phyloP scores from a whole-genome alignment of 2,888 invertebrate species.

The Portevinia maculata region DNA sequence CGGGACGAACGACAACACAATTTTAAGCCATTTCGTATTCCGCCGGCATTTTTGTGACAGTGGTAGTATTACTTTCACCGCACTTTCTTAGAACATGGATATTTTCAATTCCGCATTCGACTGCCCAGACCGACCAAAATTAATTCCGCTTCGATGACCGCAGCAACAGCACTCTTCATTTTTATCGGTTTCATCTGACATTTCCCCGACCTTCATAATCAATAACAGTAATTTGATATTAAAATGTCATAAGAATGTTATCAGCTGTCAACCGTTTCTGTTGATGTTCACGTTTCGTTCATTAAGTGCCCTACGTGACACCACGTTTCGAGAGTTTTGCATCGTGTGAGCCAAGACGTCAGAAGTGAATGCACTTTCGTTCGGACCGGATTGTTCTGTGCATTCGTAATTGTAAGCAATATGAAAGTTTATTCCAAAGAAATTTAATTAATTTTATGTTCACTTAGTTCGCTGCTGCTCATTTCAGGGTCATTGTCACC shows the following conservation, averaged over 20 bases:
- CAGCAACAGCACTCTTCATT: conserved; percentile 35
- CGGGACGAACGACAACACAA: conserved; percentile 1
- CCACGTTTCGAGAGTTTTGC: neutral
- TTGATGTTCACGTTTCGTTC: conserved; percentile 41
- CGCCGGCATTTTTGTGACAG: conserved; percentile 33
- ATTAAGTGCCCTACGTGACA: conserved; percentile 60
- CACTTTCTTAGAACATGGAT: conserved; percentile 45
- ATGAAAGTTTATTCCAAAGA: conserved; percentile 21
- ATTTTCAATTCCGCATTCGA: too few relatives aligned
- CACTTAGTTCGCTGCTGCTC: too few relatives aligned
- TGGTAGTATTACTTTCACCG: conserved; percentile 56
- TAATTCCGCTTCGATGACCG: conserved; percentile 50
- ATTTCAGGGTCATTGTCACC: conserved; percentile 19
- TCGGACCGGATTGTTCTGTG: neutral
- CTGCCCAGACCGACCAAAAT: conserved; percentile 32
- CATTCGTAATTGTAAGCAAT: conserved; percentile 26
- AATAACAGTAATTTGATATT: conserved; percentile 32
- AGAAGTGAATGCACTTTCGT: conserved; percentile 30
- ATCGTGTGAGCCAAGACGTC: conserved; percentile 5
- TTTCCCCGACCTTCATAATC: conserved; percentile 36
- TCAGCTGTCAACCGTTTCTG: conserved; percentile 52
- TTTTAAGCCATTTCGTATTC: conserved; percentile 56
- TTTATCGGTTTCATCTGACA: conserved; percentile 15
- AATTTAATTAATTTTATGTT: too few relatives aligned
- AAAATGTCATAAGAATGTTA: conserved; percentile 52